Evolutionary conservation across 2,888 invertebrate species (phyloP).

Genomic region (Saturnia pavonia): DNA sequence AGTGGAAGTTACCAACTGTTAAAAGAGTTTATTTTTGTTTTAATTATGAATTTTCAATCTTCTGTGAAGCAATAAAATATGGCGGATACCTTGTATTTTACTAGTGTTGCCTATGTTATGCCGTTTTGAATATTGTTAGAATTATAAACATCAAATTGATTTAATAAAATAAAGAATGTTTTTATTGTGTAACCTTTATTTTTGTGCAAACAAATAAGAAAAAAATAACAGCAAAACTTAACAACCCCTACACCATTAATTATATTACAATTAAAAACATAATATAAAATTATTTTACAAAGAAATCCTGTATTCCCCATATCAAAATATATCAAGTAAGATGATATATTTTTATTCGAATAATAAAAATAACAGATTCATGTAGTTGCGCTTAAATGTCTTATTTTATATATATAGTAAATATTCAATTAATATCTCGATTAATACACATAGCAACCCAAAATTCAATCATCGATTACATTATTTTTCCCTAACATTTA

Average conservation of each 20-base stretch:
- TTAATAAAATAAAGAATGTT: not conserved
- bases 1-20: too few species aligned
- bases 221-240: constrained; percentile 8
- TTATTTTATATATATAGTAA: not conserved
- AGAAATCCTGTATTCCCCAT: not conserved
- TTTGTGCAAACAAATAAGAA: constrained; percentile 11
- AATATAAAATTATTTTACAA: not conserved
- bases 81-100: not conserved
- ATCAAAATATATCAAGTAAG: not conserved
- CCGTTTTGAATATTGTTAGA: not conserved
- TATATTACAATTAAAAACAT: not conserved
- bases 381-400: not conserved
- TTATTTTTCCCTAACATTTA: not conserved
- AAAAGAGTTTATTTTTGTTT: too few species aligned
- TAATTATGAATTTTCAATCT: too few species aligned
- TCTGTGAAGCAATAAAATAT: not conserved
- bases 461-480: not conserved
- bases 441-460: not conserved
- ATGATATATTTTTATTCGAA: not conserved
- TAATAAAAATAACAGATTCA: not conserved
- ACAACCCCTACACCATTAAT: not conserved
- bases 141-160: not conserved
- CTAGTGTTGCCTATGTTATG: not conserved
- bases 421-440: too few species aligned
- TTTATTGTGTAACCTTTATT: not conserved